phyloP scores from a whole-genome alignment of 2,113 vertebrate species.

The Pollimyrus isidori region DNA sequence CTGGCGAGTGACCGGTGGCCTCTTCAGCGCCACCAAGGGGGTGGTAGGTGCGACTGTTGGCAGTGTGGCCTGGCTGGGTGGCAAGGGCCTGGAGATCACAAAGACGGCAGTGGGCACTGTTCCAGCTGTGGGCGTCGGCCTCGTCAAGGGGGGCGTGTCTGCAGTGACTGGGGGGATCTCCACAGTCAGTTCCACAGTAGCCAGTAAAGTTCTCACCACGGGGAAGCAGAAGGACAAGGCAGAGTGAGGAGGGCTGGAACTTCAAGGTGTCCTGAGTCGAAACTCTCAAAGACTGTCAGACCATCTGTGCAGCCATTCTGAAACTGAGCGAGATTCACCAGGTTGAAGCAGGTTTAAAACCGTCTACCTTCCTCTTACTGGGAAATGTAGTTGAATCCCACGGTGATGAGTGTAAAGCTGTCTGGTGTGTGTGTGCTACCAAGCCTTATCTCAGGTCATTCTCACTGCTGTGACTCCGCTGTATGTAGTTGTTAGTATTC shows the following conservation, averaged over 20 bases:
- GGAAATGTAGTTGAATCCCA: not conserved
- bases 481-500: not conserved
- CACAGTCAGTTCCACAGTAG: slow-evolving; percentile 37
- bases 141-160: slow-evolving; percentile 62
- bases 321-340: not conserved
- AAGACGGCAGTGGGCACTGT: slow-evolving; percentile 59
- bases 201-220: slow-evolving; percentile 59
- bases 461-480: not conserved
- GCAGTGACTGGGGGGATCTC: slow-evolving; percentile 62
- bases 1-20: slow-evolving; percentile 62
- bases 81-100: slow-evolving; percentile 63
- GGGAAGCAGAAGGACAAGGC: slow-evolving; percentile 67
- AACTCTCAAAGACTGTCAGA: not conserved
- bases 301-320: not conserved
- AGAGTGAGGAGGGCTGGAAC: slow-evolving; percentile 46
- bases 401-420: not conserved
- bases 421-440: not conserved
- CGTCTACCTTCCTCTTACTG: not conserved
- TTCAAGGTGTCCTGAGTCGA: slow-evolving; percentile 16
- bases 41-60: slow-evolving; percentile 63
- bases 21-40: slow-evolving; percentile 62
- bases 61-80: slow-evolving; percentile 65
- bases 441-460: not conserved
- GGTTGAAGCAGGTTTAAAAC: not conserved
- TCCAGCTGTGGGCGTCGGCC: slow-evolving; percentile 56